Evolutionary conservation across 2,113 vertebrate genomes (phyloP).

Genomic region (Scortum barcoo): DNA sequence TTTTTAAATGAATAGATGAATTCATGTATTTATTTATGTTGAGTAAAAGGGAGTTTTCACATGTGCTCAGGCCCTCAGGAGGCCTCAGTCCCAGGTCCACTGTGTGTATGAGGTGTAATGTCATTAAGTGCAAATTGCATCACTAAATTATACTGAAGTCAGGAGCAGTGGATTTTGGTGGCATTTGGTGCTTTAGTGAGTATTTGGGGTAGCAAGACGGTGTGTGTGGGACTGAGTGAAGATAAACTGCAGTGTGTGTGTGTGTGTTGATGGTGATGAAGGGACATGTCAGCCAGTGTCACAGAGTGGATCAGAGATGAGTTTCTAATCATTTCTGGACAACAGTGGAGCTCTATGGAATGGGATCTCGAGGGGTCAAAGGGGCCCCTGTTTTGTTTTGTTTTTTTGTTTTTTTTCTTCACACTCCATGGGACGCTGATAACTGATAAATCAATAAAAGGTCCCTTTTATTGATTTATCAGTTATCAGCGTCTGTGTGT

Average conservation of each 20-base stretch:
- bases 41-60: no score
- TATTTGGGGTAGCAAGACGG: neutral
- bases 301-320: no score
- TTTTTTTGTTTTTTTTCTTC: no score
- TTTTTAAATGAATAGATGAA: no score
- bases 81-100: neutral
- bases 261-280: neutral
- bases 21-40: no score
- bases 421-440: no score
- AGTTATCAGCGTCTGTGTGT: neutral
- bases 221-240: neutral
- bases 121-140: neutral
- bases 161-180: neutral
- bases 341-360: neutral
- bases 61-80: neutral
- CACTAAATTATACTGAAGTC: neutral
- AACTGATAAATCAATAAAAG: no score
- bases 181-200: neutral
- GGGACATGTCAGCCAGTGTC: no score
- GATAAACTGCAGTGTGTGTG: neutral
- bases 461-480: neutral
- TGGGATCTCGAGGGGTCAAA: neutral
- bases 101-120: neutral
- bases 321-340: no score
- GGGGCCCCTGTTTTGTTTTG: no score